Conservation (phyloP, 2,888 invertebrate genomes). For the Aphidius colemani region DNA sequence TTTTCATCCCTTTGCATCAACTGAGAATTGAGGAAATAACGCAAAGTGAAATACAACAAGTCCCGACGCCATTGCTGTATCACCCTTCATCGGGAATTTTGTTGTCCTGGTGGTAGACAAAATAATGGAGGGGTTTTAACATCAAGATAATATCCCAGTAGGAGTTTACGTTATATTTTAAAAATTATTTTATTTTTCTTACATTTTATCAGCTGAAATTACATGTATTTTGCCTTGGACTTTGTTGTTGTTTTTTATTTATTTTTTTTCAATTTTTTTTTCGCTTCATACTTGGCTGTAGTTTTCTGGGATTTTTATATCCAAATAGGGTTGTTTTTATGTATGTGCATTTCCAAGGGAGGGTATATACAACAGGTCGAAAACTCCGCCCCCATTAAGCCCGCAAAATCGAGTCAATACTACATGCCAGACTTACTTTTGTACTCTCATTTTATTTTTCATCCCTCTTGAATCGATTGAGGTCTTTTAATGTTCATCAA, state of each 20-base stretch:
- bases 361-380: conserved; percentile 39
- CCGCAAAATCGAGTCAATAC: conserved; percentile 58
- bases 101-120: conserved; percentile 35
- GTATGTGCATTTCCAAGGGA: conserved; percentile 21
- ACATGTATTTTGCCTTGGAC: no score
- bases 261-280: no score
- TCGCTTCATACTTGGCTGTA: no score
- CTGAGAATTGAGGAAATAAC: conserved; percentile 25
- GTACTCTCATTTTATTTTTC: conserved; percentile 30
- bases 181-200: no score
- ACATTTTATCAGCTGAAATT: no score
- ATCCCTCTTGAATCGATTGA: background rate
- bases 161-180: no score
- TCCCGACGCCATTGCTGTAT: conserved; percentile 59
- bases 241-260: no score
- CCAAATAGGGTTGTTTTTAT: background rate
- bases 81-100: conserved; percentile 54
- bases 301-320: no score
- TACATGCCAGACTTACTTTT: conserved; percentile 34
- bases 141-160: no score
- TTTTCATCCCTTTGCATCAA: conserved; percentile 11
- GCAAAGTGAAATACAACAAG: conserved; percentile 59
- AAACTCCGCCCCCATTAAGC: conserved; percentile 56
- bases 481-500: background rate
- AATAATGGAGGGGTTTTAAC: background rate